phyloP scores from a whole-genome alignment of 2,888 invertebrate species.

The Craniophora ligustri region DNA sequence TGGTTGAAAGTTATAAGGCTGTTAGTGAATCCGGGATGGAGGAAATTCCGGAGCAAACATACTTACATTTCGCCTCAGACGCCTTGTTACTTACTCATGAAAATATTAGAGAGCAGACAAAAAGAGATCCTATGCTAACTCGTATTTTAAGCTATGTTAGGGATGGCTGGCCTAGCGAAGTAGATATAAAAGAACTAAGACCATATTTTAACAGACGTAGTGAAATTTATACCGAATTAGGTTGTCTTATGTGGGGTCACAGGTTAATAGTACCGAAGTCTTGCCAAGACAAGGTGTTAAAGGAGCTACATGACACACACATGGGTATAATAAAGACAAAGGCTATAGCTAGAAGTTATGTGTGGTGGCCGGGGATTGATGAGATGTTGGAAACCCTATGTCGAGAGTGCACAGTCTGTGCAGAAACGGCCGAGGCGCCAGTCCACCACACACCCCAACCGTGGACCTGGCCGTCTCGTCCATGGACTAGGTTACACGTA shows the following conservation, averaged over 20 bases:
- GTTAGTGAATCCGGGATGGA: background rate
- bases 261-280: slow-evolving; percentile 8
- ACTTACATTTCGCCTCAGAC: background rate
- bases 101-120: background rate
- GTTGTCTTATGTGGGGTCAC: slow-evolving; percentile 20
- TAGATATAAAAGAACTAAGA: background rate
- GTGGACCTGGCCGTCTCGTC: background rate
- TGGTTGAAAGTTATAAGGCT: rapidly evolving
- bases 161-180: slow-evolving; percentile 10
- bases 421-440: background rate
- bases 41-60: background rate
- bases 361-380: slow-evolving; percentile 38
- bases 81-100: slow-evolving; percentile 1
- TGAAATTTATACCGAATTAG: slow-evolving; percentile 7
- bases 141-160: slow-evolving; percentile 9
- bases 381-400: background rate
- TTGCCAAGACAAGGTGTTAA: slow-evolving; percentile 13
- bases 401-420: background rate
- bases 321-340: slow-evolving; percentile 40
- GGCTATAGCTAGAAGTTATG: slow-evolving; percentile 26
- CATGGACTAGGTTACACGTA: background rate
- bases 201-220: slow-evolving; percentile 4
- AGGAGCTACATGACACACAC: slow-evolving; percentile 23
- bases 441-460: background rate
- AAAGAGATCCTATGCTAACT: background rate